These are phyloP conservation scores for Anthoscopus minutus DNA, from an alignment of 2,113 vertebrate genomes.

Conservation along the genomic window DNA sequence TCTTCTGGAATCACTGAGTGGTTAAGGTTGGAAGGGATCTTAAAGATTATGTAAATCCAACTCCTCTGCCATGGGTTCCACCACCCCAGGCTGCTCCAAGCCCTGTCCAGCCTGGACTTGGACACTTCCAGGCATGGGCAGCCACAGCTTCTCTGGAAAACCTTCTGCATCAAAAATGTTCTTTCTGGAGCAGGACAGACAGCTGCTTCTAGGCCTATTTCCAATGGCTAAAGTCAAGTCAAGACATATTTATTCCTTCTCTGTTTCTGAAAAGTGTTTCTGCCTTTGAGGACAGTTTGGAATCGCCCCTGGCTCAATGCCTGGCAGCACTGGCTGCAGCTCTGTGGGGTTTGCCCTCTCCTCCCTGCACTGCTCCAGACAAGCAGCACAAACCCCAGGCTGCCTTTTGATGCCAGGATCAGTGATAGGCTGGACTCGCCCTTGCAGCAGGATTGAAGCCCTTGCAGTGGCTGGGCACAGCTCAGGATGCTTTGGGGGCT, in stretches of 20 bases:
- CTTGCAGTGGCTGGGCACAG: background rate
- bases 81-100: background rate
- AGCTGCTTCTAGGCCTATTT: background rate
- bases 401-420: background rate
- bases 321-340: background rate
- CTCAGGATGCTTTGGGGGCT: background rate
- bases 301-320: background rate
- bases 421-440: background rate
- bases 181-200: background rate
- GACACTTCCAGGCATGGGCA: background rate
- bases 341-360: background rate
- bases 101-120: background rate
- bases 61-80: background rate
- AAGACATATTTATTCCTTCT: background rate
- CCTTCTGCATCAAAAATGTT: background rate
- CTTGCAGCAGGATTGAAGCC: background rate
- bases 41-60: background rate
- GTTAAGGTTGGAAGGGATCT: background rate
- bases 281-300: background rate
- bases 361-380: background rate
- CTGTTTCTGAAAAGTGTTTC: background rate
- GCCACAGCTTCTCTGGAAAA: background rate
- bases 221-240: background rate
- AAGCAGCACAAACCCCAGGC: background rate
- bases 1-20: background rate